phyloP scores from a whole-genome alignment of 2,113 vertebrate species.

The Platanista minor region DNA sequence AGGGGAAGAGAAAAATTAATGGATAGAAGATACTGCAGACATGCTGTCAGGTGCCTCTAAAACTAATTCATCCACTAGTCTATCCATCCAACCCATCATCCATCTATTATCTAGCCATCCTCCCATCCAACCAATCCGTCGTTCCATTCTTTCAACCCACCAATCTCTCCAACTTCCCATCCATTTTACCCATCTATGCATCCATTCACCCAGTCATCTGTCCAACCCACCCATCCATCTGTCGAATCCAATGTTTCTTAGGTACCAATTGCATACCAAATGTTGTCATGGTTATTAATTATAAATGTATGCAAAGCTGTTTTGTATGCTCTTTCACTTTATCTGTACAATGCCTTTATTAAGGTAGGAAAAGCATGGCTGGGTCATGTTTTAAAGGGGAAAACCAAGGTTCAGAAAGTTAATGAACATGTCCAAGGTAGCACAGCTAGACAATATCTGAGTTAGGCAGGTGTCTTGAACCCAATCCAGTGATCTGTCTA shows the following conservation, averaged over 20 bases:
- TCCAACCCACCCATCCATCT: neutral
- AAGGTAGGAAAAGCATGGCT: neutral
- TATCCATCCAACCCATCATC: neutral
- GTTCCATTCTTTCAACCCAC: neutral
- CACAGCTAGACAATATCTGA: neutral
- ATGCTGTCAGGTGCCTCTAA: neutral
- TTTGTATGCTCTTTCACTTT: neutral
- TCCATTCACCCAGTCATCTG: neutral
- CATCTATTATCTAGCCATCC: neutral
- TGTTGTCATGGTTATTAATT: neutral
- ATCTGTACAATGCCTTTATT: neutral
- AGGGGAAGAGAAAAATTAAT: conserved; percentile 41
- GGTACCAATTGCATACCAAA: neutral
- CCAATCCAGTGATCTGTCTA: neutral
- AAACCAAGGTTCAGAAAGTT: neutral
- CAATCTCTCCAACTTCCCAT: neutral
- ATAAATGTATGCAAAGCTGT: neutral
- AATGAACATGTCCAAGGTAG: neutral
- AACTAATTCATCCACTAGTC: neutral
- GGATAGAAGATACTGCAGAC: neutral
- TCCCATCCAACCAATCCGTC: neutral
- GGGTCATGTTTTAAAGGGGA: neutral
- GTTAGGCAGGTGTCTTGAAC: neutral
- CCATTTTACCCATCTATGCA: neutral
- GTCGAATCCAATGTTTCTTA: neutral